Conservation (phyloP, 2,888 invertebrate species). For the Tinea semifulvella region DNA sequence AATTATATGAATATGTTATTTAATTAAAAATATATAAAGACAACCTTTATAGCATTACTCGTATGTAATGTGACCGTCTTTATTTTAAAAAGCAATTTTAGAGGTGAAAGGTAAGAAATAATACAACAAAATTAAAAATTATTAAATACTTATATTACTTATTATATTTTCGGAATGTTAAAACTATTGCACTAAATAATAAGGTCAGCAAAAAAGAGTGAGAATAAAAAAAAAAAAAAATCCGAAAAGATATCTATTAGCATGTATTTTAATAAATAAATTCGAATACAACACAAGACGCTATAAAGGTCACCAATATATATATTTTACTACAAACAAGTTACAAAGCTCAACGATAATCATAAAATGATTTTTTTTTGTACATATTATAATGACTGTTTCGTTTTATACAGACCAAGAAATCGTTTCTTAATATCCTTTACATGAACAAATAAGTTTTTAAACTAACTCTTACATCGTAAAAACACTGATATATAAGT, state of each 20-base stretch:
- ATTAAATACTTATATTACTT: constrained; percentile 10
- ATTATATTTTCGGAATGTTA: constrained; percentile 11
- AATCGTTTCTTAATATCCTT: too few species aligned
- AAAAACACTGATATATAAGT: too few species aligned
- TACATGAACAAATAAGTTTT: too few species aligned
- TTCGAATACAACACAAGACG: constrained; percentile 22
- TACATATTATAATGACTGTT: background rate
- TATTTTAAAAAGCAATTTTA: background rate
- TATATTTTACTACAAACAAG: constrained; percentile 16
- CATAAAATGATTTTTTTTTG: background rate
- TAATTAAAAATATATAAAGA: too few species aligned
- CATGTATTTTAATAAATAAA: constrained; percentile 20
- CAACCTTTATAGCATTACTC: too few species aligned
- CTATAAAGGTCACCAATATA: constrained; percentile 61
- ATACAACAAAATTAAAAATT: constrained; percentile 7
- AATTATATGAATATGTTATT: too few species aligned
- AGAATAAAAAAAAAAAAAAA: constrained; percentile 7
- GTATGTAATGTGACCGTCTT: background rate
- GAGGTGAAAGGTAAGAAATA: background rate
- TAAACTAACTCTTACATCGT: too few species aligned
- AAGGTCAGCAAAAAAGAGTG: background rate
- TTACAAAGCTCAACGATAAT: background rate
- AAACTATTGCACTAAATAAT: constrained; percentile 9
- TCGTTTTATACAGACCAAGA: background rate
- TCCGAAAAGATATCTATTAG: constrained; percentile 20